These are phyloP conservation scores for Brachionus paranguensis DNA, from an alignment of 1,140 invertebrate species.

Conservation along the genomic window DNA sequence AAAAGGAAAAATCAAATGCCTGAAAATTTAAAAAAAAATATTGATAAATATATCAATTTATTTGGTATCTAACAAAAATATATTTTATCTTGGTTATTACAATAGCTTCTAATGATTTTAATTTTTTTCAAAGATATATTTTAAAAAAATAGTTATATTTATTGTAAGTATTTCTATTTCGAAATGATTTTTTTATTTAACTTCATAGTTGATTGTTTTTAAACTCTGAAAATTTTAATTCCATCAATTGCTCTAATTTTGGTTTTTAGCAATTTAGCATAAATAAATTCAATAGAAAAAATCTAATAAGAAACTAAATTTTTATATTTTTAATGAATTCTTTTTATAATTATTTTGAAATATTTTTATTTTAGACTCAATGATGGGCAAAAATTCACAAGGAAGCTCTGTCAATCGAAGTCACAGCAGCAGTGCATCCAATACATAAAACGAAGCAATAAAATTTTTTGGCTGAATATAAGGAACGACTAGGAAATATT, in stretches of 20 bases:
- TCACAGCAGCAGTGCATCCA: conserved; percentile 6
- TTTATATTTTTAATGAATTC: not conserved
- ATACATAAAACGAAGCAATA: not conserved
- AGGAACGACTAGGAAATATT: not conserved
- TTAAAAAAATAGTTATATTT: too few relatives aligned
- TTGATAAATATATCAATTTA: too few relatives aligned
- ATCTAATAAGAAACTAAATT: not conserved
- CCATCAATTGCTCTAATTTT: not conserved
- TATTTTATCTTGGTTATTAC: too few relatives aligned
- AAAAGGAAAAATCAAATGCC: too few relatives aligned
- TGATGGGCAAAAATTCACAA: not conserved
- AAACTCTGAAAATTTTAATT: too few relatives aligned
- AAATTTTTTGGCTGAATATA: not conserved
- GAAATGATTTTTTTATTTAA: too few relatives aligned
- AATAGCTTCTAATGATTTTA: too few relatives aligned
- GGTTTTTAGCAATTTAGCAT: not conserved
- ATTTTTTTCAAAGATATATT: too few relatives aligned
- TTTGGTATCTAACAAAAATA: too few relatives aligned
- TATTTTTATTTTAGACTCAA: not conserved
- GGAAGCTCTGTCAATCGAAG: not conserved
- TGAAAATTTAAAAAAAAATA: too few relatives aligned
- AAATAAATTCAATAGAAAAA: not conserved
- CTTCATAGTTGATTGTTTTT: too few relatives aligned
- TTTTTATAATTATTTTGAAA: not conserved
- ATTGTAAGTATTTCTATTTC: too few relatives aligned